A percentile compares a stretch with the other conserved stretches of the same genome.
Evolutionary conservation across 2,888 invertebrate species (phyloP).

Genomic region (Augiades crinisus): DNA sequence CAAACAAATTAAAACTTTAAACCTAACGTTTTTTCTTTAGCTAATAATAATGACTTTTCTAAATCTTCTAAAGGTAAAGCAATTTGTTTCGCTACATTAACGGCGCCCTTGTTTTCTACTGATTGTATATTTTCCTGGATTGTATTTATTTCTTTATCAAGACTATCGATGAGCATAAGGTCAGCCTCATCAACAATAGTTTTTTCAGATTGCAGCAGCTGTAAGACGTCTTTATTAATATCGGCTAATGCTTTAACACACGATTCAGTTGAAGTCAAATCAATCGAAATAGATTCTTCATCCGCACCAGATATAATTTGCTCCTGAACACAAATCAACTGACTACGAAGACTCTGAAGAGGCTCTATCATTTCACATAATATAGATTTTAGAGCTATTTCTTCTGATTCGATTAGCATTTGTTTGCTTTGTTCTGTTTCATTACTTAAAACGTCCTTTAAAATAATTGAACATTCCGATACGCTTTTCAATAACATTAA

Average conservation of each 20-base stretch:
- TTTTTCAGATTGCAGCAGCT: conserved; percentile 47
- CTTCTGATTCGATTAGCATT: conserved; percentile 42
- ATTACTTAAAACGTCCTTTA: conserved; percentile 42
- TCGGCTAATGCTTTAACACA: conserved; percentile 58
- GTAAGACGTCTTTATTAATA: conserved; percentile 58
- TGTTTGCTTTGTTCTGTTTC: conserved; percentile 33
- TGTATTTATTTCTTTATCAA: conserved; percentile 58
- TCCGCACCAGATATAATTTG: conserved; percentile 51
- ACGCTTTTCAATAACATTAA: conserved; percentile 62
- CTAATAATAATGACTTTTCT: conserved; percentile 47
- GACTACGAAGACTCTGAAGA: conserved; percentile 54
- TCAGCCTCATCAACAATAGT: conserved; percentile 44
- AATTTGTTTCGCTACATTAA: conserved; percentile 44
- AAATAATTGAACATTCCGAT: conserved; percentile 55
- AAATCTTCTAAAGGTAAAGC: conserved; percentile 52
- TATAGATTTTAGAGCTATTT: conserved; percentile 44
- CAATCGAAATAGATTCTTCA: conserved; percentile 52
- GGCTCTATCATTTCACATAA: conserved; percentile 57
- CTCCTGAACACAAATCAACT: conserved; percentile 55
- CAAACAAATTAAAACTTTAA: no score
- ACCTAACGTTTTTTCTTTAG: conserved; percentile 37
- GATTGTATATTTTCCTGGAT: conserved; percentile 57
- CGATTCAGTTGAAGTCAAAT: conserved; percentile 57
- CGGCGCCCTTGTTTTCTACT: conserved; percentile 46
- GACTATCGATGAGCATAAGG: conserved; percentile 51